These are phyloP conservation scores for Harpagifer antarcticus DNA, from an alignment of 2,797 vertebrate genomes.

Conservation along the genomic window DNA sequence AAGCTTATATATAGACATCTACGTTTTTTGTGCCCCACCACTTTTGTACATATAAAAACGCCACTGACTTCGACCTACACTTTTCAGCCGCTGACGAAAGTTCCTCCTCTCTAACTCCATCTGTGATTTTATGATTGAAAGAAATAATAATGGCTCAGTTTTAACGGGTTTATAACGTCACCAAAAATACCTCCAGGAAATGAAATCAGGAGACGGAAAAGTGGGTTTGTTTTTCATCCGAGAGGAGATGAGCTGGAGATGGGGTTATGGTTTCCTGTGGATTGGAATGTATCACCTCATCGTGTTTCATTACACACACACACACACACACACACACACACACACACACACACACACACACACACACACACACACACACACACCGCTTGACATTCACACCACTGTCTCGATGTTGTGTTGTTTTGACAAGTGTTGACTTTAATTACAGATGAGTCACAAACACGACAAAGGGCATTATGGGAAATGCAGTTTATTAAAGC, in stretches of 20 bases:
- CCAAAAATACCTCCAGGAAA: neutral
- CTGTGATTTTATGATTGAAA: neutral
- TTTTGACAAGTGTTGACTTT: conserved; percentile 3
- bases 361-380: conserved; percentile 12
- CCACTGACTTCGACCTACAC: too few species aligned
- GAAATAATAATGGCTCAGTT: neutral
- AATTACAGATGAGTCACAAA: too few species aligned
- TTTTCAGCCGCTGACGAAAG: too few species aligned
- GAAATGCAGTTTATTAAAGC: too few species aligned
- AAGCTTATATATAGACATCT: too few species aligned
- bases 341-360: too few species aligned
- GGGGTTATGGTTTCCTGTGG: conserved; percentile 46
- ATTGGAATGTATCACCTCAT: conserved; percentile 71
- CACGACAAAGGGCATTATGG: too few species aligned
- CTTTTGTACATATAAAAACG: too few species aligned
- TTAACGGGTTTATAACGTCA: neutral
- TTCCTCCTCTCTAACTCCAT: too few species aligned
- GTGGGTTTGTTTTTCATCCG: conserved; percentile 5
- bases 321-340: too few species aligned
- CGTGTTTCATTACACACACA: conserved; percentile 45
- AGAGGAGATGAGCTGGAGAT: conserved; percentile 30
- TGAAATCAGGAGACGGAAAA: neutral
- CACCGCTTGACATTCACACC: conserved; percentile 13
- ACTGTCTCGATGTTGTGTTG: neutral
- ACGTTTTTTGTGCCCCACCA: too few species aligned